Conservation (phyloP, 2,797 vertebrate genomes). For the Gymnothorax javanicus region DNA sequence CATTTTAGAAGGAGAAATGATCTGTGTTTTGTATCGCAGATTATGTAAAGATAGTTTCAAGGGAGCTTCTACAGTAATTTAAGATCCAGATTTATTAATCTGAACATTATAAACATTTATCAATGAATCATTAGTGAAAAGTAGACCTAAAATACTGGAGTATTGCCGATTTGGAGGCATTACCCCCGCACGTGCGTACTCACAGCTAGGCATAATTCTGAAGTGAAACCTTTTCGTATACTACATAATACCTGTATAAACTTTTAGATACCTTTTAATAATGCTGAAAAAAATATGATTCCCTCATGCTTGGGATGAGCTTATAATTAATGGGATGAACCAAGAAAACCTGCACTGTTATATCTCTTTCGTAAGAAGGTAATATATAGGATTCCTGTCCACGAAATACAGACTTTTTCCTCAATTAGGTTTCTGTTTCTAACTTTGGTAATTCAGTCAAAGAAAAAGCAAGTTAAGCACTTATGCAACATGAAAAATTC, state of each 20-base stretch:
- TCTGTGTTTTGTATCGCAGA: neutral
- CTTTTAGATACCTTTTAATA: constrained; percentile 16
- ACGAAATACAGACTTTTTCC: constrained; percentile 52
- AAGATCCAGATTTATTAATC: neutral
- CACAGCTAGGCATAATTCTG: constrained; percentile 38
- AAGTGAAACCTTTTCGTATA: constrained; percentile 50
- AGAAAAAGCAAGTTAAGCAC: constrained; percentile 56
- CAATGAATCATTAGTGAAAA: neutral
- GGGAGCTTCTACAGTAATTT: neutral
- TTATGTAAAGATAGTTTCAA: neutral
- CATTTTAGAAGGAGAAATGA: too few species aligned
- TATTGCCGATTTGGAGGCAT: neutral
- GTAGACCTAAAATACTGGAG: neutral
- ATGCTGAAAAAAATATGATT: constrained; percentile 65
- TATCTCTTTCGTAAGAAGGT: constrained; percentile 54
- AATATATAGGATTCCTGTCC: constrained; percentile 64
- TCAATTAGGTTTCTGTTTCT: constrained; percentile 51
- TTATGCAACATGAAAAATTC: constrained; percentile 34
- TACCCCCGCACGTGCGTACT: neutral
- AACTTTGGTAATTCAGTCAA: constrained; percentile 53
- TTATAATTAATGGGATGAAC: constrained; percentile 43
- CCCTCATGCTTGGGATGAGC: constrained; percentile 59
- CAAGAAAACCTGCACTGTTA: constrained; percentile 45
- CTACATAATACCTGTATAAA: too few species aligned
- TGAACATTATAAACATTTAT: neutral